phyloP scores from a whole-genome alignment of 2,113 vertebrate genomes.

The Speoplatyrhinus poulsoni region DNA sequence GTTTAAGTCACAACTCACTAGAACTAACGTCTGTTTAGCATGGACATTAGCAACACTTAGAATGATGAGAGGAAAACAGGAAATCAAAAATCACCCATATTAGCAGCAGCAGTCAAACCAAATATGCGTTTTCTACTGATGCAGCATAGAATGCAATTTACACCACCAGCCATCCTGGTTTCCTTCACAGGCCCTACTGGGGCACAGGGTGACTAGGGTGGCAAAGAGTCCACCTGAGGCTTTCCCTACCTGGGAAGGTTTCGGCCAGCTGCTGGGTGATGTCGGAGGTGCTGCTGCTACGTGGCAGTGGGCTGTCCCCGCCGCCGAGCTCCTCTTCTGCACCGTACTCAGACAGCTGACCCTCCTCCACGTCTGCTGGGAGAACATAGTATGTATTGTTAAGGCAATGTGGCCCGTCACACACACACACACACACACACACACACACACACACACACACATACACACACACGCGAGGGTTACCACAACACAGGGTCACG shows the following conservation, averaged over 20 bases:
- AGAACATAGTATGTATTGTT: constrained; percentile 4
- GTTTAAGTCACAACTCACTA: no score
- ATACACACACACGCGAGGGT: no score
- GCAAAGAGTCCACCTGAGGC: not conserved
- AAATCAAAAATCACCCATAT: no score
- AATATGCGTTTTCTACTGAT: no score
- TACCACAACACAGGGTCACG: no score
- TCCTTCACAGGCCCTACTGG: not conserved
- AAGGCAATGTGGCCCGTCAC: not conserved
- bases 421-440: constrained; percentile 2
- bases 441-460: not conserved
- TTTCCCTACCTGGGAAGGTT: constrained; percentile 79
- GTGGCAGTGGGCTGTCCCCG: constrained; percentile 79
- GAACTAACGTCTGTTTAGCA: no score
- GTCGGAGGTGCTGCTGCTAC: constrained; percentile 93
- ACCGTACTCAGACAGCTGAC: constrained; percentile 80
- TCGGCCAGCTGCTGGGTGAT: constrained; percentile 84
- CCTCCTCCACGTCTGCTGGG: constrained; percentile 88
- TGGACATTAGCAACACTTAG: no score
- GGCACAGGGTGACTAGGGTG: not conserved
- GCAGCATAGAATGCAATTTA: no score
- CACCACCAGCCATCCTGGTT: not conserved
- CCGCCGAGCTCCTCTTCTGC: constrained; percentile 72
- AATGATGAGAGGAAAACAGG: no score
- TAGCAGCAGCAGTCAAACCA: no score